Percentiles rank a stretch among this genome's conserved stretches.
phyloP scores from a whole-genome alignment of 2,888 invertebrate genomes.

The Biston stratarius region DNA sequence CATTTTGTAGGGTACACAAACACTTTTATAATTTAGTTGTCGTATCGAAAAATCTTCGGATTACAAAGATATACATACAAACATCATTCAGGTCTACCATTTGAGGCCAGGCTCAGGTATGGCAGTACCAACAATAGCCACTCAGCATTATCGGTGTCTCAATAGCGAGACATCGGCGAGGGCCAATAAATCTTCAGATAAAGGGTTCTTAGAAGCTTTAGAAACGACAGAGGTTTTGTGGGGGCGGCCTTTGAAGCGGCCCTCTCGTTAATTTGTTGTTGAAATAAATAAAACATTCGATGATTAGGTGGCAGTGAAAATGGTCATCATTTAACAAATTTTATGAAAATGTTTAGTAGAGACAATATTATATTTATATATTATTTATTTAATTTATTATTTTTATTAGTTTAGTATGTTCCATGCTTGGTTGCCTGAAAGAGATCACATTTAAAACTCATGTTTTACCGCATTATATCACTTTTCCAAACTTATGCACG shows the following conservation, averaged over 20 bases:
- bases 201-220: slow-evolving; percentile 32
- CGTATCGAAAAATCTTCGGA: background rate
- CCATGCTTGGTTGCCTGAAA: no score
- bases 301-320: background rate
- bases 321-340: no score
- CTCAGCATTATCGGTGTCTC: slow-evolving; percentile 32
- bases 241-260: slow-evolving; percentile 18
- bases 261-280: slow-evolving; percentile 14
- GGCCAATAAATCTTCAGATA: slow-evolving; percentile 43
- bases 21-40: background rate
- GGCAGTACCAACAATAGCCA: slow-evolving; percentile 30
- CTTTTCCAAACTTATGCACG: no score
- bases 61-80: slow-evolving; percentile 4
- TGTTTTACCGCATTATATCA: no score
- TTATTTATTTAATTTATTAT: no score
- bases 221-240: slow-evolving; percentile 37
- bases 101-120: slow-evolving; percentile 3
- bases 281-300: slow-evolving; percentile 16
- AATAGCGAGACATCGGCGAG: slow-evolving; percentile 29
- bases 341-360: no score
- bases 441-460: no score
- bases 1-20: background rate
- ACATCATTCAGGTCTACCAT: background rate
- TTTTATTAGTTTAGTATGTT: no score
- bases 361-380: no score